phyloP scores from a whole-genome alignment of 2,797 vertebrate genomes.

The Malurus leucopterus region DNA sequence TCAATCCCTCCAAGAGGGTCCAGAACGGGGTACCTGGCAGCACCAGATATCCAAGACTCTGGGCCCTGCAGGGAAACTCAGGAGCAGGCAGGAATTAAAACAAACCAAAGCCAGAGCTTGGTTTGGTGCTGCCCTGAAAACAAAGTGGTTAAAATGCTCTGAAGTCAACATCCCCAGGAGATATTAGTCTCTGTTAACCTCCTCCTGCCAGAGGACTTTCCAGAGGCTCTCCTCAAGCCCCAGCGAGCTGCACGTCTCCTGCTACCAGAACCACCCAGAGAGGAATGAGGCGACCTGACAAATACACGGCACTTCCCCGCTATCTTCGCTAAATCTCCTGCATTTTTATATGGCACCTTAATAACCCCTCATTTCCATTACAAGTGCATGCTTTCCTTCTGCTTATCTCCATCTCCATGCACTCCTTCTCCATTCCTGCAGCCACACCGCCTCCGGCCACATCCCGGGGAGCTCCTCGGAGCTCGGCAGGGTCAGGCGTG shows the following conservation, averaged over 20 bases:
- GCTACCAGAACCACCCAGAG: slow-evolving; percentile 40
- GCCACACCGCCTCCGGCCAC: slow-evolving; percentile 4
- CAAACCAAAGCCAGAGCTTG: background rate
- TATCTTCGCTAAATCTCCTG: slow-evolving; percentile 45
- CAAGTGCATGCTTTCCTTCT: slow-evolving; percentile 62
- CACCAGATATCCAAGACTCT: background rate
- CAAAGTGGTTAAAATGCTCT: background rate
- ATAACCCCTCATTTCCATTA: slow-evolving; percentile 72
- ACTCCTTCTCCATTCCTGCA: slow-evolving; percentile 44
- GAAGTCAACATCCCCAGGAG: background rate
- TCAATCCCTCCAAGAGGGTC: accelerated
- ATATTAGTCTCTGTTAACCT: background rate
- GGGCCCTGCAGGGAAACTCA: background rate
- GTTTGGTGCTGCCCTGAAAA: background rate
- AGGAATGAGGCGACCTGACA: slow-evolving; percentile 36
- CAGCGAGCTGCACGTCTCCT: background rate
- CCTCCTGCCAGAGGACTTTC: slow-evolving; percentile 6
- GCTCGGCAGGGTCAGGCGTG: background rate
- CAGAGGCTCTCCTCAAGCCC: slow-evolving; percentile 22
- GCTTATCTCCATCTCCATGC: slow-evolving; percentile 42
- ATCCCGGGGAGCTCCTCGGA: background rate
- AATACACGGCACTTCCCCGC: background rate
- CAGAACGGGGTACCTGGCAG: background rate
- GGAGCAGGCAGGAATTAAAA: background rate
- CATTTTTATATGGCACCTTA: slow-evolving; percentile 72